Conservation (phyloP, 2,797 vertebrate genomes). For the Alosa sapidissima region DNA sequence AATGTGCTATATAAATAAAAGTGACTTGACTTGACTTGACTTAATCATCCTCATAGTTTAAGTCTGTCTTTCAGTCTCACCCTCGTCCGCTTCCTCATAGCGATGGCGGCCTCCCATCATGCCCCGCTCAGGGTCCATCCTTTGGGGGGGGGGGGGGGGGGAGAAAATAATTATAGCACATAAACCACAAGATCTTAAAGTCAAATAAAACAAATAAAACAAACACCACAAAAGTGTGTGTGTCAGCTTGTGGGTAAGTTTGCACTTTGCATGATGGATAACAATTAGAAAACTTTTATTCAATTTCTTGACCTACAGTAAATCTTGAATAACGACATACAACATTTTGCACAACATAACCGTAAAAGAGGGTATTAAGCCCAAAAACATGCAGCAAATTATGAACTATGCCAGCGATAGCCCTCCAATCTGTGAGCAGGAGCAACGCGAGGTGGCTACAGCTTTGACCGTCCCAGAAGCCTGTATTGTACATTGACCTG, state of each 20-base stretch:
- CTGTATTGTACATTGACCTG: slow-evolving; percentile 59
- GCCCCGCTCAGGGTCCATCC: slow-evolving; percentile 83
- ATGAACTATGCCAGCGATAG: background rate
- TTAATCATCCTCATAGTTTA: background rate
- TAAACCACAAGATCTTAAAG: background rate
- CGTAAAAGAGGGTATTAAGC: background rate
- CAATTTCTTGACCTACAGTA: background rate
- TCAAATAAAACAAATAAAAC: background rate
- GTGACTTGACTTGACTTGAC: too few relatives aligned
- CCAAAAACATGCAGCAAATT: background rate
- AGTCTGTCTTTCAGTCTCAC: slow-evolving; percentile 66
- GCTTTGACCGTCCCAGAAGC: slow-evolving; percentile 28
- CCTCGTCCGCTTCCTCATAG: slow-evolving; percentile 86
- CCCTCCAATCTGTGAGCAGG: slow-evolving; percentile 15
- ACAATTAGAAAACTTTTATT: background rate
- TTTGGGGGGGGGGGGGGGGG: slow-evolving; percentile 47
- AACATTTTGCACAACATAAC: background rate
- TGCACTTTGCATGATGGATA: background rate
- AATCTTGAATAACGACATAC: background rate
- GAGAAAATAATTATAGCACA: background rate
- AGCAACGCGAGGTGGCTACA: slow-evolving; percentile 14
- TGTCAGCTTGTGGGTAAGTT: background rate
- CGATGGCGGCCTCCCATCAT: slow-evolving; percentile 72
- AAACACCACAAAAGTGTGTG: background rate
- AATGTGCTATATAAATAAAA: too few relatives aligned